Base-by-base conservation (phyloP, 2,888 invertebrate species). In the Trissonchulus latispiculum region DNA sequence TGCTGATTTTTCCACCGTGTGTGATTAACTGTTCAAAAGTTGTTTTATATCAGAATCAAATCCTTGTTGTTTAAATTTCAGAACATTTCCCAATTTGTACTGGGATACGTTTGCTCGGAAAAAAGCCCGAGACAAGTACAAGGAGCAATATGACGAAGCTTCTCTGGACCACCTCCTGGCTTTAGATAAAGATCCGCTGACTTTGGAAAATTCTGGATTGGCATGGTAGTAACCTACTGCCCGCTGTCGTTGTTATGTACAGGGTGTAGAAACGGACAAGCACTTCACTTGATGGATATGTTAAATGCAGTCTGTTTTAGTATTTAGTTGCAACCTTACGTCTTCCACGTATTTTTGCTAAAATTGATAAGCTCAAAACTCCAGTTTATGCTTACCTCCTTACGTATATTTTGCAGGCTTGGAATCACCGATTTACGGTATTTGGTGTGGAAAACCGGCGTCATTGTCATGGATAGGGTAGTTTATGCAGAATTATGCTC, bases 91-190 rank as follows among this genome's bases (percentile, higher is more conserved):
- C 0, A 94, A 95, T 8, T 97, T 95, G 85, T 99, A 99, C 84
- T 99, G 99, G 99, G 99, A 99, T 84, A 99, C 99, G 85, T 99
- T 99, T 84, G 95, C 99, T 0, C 99, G 99, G 86, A 97, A 99
- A 87, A 97, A 97, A 85, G 87, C 86, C 72, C 77, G 79, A 74
- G 77, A 78, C 75, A 81, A 83, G 76, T 81, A 77, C 76, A 77
- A 77, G 70, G 82, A 82, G 69, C 80, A 80, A 74, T 78, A 77
- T 28, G 79, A 78, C 76, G 66, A 69, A 28, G 61, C 37, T 35
- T 28, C 35, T 8, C 59, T 73, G 64, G 37, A 73, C 32, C 73
- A 76, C 83, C 88, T 99, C 80, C 87, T 99, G 73, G 99, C 99
- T 1, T 96, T 97, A 93, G 95, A 81, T 48, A 78, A 79, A 59